Evolutionary conservation across 2,113 vertebrate species (phyloP).

Genomic region (Elachura formosa): DNA sequence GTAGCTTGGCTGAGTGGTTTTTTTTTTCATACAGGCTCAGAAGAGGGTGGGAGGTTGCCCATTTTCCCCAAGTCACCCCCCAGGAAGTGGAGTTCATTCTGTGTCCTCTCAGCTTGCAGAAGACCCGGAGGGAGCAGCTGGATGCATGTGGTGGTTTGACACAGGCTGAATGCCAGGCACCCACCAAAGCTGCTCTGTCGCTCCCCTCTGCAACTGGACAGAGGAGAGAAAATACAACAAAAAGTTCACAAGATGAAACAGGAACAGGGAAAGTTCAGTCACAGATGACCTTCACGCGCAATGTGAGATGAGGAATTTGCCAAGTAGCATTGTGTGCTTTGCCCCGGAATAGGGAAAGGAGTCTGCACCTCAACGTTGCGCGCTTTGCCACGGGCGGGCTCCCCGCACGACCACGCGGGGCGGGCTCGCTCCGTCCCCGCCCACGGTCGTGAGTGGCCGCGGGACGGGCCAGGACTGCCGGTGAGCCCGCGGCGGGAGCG

Average conservation of each 20-base stretch:
- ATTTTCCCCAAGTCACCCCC: accelerated
- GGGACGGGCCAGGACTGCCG: neutral
- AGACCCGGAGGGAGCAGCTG: neutral
- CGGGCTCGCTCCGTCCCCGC: neutral
- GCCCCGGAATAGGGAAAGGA: too few relatives aligned
- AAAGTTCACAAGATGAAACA: neutral
- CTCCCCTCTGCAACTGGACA: neutral
- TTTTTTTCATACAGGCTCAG: neutral
- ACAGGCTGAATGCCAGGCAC: neutral
- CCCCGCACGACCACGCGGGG: neutral
- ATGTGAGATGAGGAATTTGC: neutral
- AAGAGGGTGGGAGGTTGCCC: neutral
- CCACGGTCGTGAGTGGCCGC: neutral
- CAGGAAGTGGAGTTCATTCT: neutral
- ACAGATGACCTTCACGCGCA: neutral
- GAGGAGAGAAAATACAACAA: neutral
- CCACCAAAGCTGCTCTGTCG: neutral
- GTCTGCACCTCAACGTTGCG: accelerated
- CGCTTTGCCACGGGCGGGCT: too few relatives aligned
- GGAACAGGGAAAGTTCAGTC: neutral
- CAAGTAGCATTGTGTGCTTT: accelerated
- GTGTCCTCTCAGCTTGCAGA: neutral
- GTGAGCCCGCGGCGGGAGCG: neutral
- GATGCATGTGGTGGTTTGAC: neutral
- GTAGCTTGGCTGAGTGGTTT: too few relatives aligned